A percentile compares a stretch with the other conserved stretches of the same genome.
These are phyloP conservation scores for Euphysa ruthae DNA, from an alignment of 30 jellyfish, hydroid and myxozoan species.

Conservation along the genomic window DNA sequence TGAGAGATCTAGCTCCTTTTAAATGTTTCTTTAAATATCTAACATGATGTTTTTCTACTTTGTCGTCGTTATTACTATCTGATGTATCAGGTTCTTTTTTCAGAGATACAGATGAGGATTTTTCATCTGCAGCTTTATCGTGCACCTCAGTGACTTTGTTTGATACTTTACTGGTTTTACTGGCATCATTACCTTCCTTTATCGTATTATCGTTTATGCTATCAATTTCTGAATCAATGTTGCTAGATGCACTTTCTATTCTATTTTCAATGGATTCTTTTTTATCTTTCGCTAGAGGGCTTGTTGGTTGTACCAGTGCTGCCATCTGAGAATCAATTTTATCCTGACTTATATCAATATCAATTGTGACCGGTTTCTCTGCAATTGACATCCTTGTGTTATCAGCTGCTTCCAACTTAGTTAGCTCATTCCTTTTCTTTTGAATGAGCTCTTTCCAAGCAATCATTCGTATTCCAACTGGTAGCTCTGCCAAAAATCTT, in stretches of 20 bases:
- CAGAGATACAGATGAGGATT: no score
- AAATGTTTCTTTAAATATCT: constrained; percentile 67
- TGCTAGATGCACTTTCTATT: no score
- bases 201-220: constrained; percentile 5
- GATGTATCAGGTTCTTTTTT: constrained; percentile 1
- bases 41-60: constrained; percentile 38
- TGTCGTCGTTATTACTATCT: background rate
- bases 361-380: constrained; percentile 60
- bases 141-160: background rate
- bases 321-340: constrained; percentile 16
- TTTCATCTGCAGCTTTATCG: background rate
- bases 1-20: constrained; percentile 71
- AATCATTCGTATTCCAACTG: constrained; percentile 92
- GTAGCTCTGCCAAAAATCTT: constrained; percentile 70
- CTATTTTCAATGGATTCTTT: background rate
- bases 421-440: constrained; percentile 65
- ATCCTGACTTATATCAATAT: constrained; percentile 63
- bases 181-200: background rate
- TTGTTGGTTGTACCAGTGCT: no score
- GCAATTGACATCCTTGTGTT: constrained; percentile 8
- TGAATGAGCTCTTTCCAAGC: constrained; percentile 89
- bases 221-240: no score
- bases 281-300: background rate
- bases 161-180: background rate
- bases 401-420: constrained; percentile 37